Base-by-base conservation (phyloP, 2,797 vertebrate genomes). In the Molossus molossus region DNA sequence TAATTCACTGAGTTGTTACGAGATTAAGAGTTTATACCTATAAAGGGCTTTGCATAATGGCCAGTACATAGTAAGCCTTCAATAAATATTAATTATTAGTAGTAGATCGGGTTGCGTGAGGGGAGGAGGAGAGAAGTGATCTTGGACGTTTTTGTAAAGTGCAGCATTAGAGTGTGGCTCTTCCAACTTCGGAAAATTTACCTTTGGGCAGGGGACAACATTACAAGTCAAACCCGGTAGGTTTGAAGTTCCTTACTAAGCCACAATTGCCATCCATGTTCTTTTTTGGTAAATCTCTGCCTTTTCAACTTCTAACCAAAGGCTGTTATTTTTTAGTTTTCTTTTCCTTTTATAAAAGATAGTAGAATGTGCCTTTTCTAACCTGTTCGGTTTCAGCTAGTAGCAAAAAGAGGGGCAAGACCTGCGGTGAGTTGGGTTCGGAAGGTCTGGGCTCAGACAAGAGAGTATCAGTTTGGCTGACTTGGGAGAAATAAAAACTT, bases 141-240 rank as follows among this genome's bases (percentile, higher is more conserved):
- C 70, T 37, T 83, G 75, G 79, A 45, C 25, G 96, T 97, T 97
- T 96, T 96, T 97, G 96, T 96, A 97, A 96, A 96, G 97, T 18
- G 8, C 11, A 81, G 50, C 53, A 69, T 37, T 37, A 53, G 25
- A 80, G 97, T 97, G 97, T 87, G 7, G 2, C 55, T 91, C 55
- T 50, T 0, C 60, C 33, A 79, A 1, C 9, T 5, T 9, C 23
- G 83, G 57, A 64, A 96, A 91, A 50, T 45, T 97, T 33, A 55
- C 5, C 94, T 97, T 97, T 77, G 97, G 97, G 23, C 96, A 91
- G 76, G 97, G 97, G 12, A 96, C 97, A 65, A 23, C 21, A 27
- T 91, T 97, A 84, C 96, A 77, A n/a, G 89, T 97, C 58, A 88
- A 96, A 45, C 88, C 97, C 93, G 97, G 97, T 97, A 81, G 83